Conservation (phyloP, 2,113 vertebrate species). For the Aleadryas rufinucha region DNA sequence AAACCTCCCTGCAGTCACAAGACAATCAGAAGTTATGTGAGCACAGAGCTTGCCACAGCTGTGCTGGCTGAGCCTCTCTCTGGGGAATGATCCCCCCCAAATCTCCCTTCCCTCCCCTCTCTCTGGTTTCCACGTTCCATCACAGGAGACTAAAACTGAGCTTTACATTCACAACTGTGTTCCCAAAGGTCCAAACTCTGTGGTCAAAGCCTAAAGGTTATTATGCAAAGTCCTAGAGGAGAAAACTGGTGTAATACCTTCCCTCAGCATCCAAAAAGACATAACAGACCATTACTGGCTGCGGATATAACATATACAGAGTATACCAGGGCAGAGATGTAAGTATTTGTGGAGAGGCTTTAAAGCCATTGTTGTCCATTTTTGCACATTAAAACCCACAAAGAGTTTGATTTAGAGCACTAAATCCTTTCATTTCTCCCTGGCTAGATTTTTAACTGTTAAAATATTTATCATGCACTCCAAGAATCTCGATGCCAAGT, state of each 20-base stretch:
- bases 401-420: slow-evolving; percentile 76
- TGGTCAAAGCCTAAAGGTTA: slow-evolving; percentile 12
- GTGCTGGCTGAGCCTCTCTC: neutral
- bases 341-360: slow-evolving; percentile 60
- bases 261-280: slow-evolving; percentile 9
- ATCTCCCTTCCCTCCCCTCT: neutral
- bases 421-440: slow-evolving; percentile 75
- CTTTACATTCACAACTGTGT: neutral
- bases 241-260: neutral
- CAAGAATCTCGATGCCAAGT: slow-evolving; percentile 68
- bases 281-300: slow-evolving; percentile 48
- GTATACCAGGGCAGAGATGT: slow-evolving; percentile 29
- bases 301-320: slow-evolving; percentile 25
- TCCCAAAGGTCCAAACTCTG: neutral
- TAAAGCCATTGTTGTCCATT: slow-evolving; percentile 73
- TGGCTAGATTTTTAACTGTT: slow-evolving; percentile 80
- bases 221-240: neutral
- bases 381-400: slow-evolving; percentile 82
- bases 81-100: neutral
- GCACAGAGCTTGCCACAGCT: neutral
- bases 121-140: neutral
- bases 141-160: neutral
- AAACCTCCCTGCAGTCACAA: neutral
- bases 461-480: slow-evolving; percentile 85
- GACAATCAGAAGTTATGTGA: neutral